Evolutionary conservation across 2,797 vertebrate species (phyloP), one percentile per base, ranked within the genome.

Genomic region (Myoxocephalus aenaeus): DNA sequence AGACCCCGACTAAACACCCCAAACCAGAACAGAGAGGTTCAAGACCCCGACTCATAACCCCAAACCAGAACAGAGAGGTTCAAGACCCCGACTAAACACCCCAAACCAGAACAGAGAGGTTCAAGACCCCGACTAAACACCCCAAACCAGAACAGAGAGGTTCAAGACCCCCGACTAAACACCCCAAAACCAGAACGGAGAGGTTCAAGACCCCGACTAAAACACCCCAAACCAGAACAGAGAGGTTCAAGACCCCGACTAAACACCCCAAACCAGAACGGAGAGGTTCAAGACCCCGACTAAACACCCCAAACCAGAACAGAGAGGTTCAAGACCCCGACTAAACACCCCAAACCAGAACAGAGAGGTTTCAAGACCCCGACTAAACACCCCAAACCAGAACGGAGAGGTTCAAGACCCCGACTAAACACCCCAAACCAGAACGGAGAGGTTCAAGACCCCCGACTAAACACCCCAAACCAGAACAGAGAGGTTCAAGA

Each of bases 371-470:
- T n/a, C 76, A 76, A 66, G 56, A 73, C 66, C 34, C 34, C 34
- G n/a, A n/a, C n/a, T n/a, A n/a, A n/a, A n/a, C n/a, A 73, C 66
- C 34, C 40, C 22, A 2, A 27, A 1, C 2, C 25, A 27, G 2
- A 27, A 10, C 22, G 56, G 56, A 75, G 73, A 65, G 77, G 75
- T 74, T 84, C 76, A 76, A 66, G 56, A 73, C 66, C 34, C 34
- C 34, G n/a, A n/a, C n/a, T n/a, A n/a, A n/a, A n/a, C n/a, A n/a
- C n/a, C n/a, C n/a, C n/a, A n/a, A n/a, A n/a, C n/a, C n/a, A n/a
- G n/a, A n/a, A n/a, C n/a, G 25, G 56, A 75, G 73, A 65, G 77
- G 75, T 74, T 84, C 76, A 76, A 66, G 51, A 73, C 66, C 34
- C 40, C 22, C n/a, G n/a, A n/a, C n/a, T n/a, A n/a, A n/a, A n/a